A percentile compares a stretch with the other conserved stretches of the same genome.
These are phyloP conservation scores for Hepsetus odoe DNA, from an alignment of 2,113 vertebrate species.

Conservation along the genomic window DNA sequence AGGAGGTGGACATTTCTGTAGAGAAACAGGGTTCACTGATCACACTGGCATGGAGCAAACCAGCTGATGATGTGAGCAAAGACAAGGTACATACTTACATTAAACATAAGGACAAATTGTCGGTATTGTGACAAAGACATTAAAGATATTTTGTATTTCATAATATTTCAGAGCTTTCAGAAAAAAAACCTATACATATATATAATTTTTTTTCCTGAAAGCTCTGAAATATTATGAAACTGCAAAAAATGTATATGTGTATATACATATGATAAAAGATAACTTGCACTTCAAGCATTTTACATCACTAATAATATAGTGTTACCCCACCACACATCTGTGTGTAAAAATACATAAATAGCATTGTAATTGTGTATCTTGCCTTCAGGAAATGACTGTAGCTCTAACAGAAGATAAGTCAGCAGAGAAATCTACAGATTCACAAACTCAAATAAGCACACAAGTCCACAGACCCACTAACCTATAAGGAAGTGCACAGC, in stretches of 20 bases:
- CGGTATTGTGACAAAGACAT: too few relatives aligned
- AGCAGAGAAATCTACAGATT: neutral
- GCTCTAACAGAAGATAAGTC: neutral
- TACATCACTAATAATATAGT: too few relatives aligned
- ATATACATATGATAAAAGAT: too few relatives aligned
- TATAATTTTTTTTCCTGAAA: too few relatives aligned
- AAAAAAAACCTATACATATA: too few relatives aligned
- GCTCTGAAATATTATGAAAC: too few relatives aligned
- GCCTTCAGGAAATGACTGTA: conserved; percentile 24
- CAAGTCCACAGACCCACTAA: neutral
- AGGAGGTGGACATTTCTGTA: conserved; percentile 26
- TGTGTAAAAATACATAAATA: neutral
- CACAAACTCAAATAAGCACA: neutral
- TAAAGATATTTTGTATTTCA: too few relatives aligned
- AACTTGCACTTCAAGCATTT: too few relatives aligned
- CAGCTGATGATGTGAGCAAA: conserved; percentile 38
- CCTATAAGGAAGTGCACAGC: neutral
- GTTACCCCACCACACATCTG: too few relatives aligned
- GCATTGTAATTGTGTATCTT: neutral
- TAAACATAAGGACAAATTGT: too few relatives aligned
- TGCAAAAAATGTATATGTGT: too few relatives aligned
- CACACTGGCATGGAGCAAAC: conserved; percentile 75
- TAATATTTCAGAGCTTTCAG: too few relatives aligned
- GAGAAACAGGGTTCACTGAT: conserved; percentile 76
- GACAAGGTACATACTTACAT: conserved; percentile 20